These are phyloP conservation scores for Staurois parvus DNA, from an alignment of 2,797 vertebrate genomes.

Conservation along the genomic window DNA sequence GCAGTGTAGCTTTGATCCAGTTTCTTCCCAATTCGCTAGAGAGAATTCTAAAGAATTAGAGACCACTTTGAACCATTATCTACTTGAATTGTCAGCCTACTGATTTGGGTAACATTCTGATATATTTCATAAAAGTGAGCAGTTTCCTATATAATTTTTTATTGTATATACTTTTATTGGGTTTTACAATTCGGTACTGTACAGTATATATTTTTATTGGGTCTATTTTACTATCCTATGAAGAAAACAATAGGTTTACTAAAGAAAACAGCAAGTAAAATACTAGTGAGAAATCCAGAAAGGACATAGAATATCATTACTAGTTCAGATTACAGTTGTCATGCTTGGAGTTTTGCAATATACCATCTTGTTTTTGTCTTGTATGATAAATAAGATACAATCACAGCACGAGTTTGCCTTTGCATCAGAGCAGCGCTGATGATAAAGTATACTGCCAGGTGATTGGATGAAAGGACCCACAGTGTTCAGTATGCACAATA, in stretches of 20 bases:
- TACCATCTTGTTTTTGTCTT: slow-evolving; percentile 17
- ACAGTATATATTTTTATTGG: too few relatives aligned
- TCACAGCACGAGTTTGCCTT: slow-evolving; percentile 11
- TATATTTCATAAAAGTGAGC: too few relatives aligned
- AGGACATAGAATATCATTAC: neutral
- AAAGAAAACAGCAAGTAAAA: neutral
- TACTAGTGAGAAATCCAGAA: neutral
- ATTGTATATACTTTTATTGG: too few relatives aligned
- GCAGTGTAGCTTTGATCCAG: too few relatives aligned
- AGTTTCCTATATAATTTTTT: too few relatives aligned
- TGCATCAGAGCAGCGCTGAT: slow-evolving; percentile 25
- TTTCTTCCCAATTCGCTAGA: too few relatives aligned
- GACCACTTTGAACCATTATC: too few relatives aligned
- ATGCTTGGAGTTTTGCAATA: neutral
- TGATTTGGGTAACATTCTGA: too few relatives aligned
- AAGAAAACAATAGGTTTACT: neutral
- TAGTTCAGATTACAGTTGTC: slow-evolving; percentile 5
- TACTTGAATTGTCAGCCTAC: too few relatives aligned
- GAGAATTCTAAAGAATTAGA: too few relatives aligned
- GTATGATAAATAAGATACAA: slow-evolving; percentile 29
- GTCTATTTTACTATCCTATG: neutral
- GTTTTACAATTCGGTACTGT: too few relatives aligned
- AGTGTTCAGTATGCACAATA: slow-evolving; percentile 30
- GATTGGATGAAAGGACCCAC: slow-evolving; percentile 37
- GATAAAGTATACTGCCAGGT: slow-evolving; percentile 36